Evolutionary conservation across 2,797 vertebrate genomes (phyloP).

Genomic region (Lacerta agilis): DNA sequence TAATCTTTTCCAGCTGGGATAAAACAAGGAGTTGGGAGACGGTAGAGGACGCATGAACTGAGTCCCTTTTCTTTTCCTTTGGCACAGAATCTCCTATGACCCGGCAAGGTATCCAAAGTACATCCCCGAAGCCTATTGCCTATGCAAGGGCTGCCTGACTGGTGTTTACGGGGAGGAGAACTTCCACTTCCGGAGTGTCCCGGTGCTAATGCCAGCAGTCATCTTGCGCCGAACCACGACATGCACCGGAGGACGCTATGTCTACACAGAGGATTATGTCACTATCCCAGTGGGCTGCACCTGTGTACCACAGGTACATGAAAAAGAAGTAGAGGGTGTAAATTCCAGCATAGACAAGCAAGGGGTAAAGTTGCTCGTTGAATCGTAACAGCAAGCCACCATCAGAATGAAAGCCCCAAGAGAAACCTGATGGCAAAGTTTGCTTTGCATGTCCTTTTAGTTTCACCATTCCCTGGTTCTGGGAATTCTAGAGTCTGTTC

Average conservation of each 20-base stretch:
- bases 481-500: not conserved
- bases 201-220: slow-evolving; percentile 88
- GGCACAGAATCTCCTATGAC: slow-evolving; percentile 87
- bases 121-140: slow-evolving; percentile 93
- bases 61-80: slow-evolving; percentile 37
- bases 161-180: slow-evolving; percentile 84
- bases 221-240: slow-evolving; percentile 85
- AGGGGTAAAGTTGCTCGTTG: slow-evolving; percentile 71
- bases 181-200: slow-evolving; percentile 85
- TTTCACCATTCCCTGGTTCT: not conserved
- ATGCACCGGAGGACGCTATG: slow-evolving; percentile 85
- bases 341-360: slow-evolving; percentile 79
- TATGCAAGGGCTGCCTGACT: slow-evolving; percentile 90
- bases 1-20: slow-evolving; percentile 1
- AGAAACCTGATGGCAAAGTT: accelerated
- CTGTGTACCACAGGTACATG: slow-evolving; percentile 82
- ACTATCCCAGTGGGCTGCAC: slow-evolving; percentile 93
- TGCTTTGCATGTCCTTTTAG: not conserved
- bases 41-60: not conserved
- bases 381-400: slow-evolving; percentile 67
- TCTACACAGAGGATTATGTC: slow-evolving; percentile 89
- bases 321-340: slow-evolving; percentile 60
- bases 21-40: not conserved
- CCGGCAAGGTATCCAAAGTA: slow-evolving; percentile 87
- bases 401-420: slow-evolving; percentile 59